Percentiles rank a stretch among this genome's conserved stretches.
These are phyloP conservation scores for Arvicanthis niloticus DNA, from an alignment of 2,113 vertebrate species.

Conservation along the genomic window DNA sequence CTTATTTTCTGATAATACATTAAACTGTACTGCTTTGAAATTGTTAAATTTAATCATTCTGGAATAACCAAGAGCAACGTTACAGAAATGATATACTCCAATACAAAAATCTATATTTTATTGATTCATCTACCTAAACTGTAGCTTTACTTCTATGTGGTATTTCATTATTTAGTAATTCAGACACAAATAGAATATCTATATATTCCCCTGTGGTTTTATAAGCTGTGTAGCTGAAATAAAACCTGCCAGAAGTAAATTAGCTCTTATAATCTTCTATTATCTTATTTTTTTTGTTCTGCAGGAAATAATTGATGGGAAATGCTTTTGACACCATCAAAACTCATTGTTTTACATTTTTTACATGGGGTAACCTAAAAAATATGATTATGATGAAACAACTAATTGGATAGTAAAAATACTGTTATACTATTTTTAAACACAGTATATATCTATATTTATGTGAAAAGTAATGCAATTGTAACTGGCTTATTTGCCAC, in stretches of 20 bases:
- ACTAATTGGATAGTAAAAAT: slow-evolving; percentile 31
- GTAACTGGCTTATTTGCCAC: neutral
- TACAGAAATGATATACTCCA: slow-evolving; percentile 49
- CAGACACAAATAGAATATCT: slow-evolving; percentile 38
- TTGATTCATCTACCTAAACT: slow-evolving; percentile 57
- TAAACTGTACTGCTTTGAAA: slow-evolving; percentile 34
- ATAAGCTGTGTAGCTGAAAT: slow-evolving; percentile 36
- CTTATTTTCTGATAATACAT: slow-evolving; percentile 24
- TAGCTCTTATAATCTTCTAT: neutral
- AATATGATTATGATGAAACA: slow-evolving; percentile 1
- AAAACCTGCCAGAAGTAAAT: slow-evolving; percentile 42
- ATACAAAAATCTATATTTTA: slow-evolving; percentile 49
- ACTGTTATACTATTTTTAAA: slow-evolving; percentile 38
- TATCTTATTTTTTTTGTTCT: slow-evolving; percentile 54
- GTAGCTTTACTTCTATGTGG: neutral
- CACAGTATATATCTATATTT: neutral
- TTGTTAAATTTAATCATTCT: slow-evolving; percentile 41
- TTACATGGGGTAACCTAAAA: neutral
- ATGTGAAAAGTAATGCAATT: neutral
- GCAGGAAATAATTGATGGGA: slow-evolving; percentile 15
- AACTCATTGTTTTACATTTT: neutral
- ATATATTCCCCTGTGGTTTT: slow-evolving; percentile 14
- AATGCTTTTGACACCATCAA: slow-evolving; percentile 1
- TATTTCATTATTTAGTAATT: slow-evolving; percentile 58
- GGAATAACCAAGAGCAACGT: slow-evolving; percentile 38